Evolutionary conservation across 2,797 vertebrate species (phyloP), one percentile per base, ranked within the genome.

Genomic region (Danio jaintianensis): DNA sequence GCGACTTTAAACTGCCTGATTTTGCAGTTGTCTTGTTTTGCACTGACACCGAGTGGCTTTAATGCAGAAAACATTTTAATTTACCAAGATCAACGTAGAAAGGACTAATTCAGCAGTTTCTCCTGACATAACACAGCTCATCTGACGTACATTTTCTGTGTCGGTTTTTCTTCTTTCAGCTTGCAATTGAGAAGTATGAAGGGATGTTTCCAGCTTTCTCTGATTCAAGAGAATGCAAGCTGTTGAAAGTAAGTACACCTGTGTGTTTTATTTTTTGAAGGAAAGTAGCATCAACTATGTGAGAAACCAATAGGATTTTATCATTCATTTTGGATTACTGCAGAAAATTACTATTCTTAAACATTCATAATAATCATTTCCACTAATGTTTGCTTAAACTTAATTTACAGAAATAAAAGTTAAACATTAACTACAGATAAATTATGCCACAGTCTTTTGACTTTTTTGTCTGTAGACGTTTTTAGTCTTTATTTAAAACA

Each of bases 201-300:
- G 94, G 95, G 82, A 96, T 96, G 95, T 96, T 96, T 88, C 95
- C 95, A 3, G 95, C 95, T 0, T 96, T 96, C 90, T 92, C 95
- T 83, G 95, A 96, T 80, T 96, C 95, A 40, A 92, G 95, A 87
- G 95, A 96, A 86, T 96, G 95, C 87, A 95, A 96, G 83, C 88
- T 96, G 74, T 85, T 96, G 89, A 96, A 96, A 92, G 95, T 96
- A 88, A 85, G 80, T 61, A 11, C 13, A 15, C 5, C 9, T 16
- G 42, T 42, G 45, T 38, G 2, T 36, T 56, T 42, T 62, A n/a
- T n/a, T n/a, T n/a, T n/a, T n/a, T n/a, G n/a, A n/a, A n/a, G n/a
- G n/a, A n/a, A n/a, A n/a, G 29, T 29, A 29, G 29, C 29, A 29
- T 29, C 29, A 1, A 29, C 29, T 1, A 29, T 29, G 29, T 29